Conservation (phyloP, 2,888 invertebrate species). For the Amphiduros pacificus region DNA sequence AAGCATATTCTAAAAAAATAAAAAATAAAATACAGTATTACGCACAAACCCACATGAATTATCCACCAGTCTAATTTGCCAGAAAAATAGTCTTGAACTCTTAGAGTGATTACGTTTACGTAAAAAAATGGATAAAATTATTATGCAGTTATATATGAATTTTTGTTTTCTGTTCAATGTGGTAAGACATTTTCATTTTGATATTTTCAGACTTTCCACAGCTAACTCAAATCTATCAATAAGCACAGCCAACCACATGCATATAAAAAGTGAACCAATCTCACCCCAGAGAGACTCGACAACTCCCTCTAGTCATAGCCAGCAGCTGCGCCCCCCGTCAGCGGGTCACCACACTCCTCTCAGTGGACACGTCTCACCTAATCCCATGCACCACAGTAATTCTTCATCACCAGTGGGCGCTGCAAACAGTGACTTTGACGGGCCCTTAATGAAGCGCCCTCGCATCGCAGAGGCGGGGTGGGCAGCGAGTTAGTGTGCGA, state of each 20-base stretch:
- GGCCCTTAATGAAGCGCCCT: conserved; percentile 73
- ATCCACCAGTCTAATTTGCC: too few relatives aligned
- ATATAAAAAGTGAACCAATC: conserved; percentile 93
- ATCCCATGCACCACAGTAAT: conserved; percentile 63
- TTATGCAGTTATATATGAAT: too few relatives aligned
- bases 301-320: conserved; percentile 55
- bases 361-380: conserved; percentile 48
- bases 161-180: too few relatives aligned
- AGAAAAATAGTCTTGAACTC: too few relatives aligned
- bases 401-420: conserved; percentile 52
- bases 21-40: too few relatives aligned
- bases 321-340: conserved; percentile 64
- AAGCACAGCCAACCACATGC: conserved; percentile 60
- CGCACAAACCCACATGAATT: too few relatives aligned
- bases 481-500: conserved; percentile 13
- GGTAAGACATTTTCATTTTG: neutral
- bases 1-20: too few relatives aligned
- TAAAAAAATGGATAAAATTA: too few relatives aligned
- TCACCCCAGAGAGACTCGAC: conserved; percentile 88
- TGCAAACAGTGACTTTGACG: conserved; percentile 51
- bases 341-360: conserved; percentile 29
- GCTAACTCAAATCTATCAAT: conserved; percentile 11
- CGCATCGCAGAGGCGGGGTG: conserved; percentile 66
- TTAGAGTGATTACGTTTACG: too few relatives aligned
- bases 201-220: neutral